These are phyloP conservation scores for Hephaestus fuliginosus DNA, from an alignment of 2,797 vertebrate genomes.

Conservation along the genomic window DNA sequence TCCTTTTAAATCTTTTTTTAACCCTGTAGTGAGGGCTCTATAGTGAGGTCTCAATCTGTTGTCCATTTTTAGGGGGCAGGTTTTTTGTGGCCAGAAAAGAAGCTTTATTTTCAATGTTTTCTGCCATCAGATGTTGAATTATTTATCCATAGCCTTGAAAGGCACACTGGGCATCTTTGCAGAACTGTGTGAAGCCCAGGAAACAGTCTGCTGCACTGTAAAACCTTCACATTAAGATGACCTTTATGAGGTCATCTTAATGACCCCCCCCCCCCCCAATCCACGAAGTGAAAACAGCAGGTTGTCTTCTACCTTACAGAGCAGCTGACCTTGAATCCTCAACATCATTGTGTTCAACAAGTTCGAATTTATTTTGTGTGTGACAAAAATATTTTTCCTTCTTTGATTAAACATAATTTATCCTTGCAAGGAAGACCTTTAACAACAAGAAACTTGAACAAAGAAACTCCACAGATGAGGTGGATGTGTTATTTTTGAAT, in stretches of 20 bases:
- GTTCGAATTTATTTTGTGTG: constrained; percentile 3
- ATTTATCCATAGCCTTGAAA: constrained; percentile 72
- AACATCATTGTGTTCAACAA: background rate
- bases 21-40: too few relatives aligned
- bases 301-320: background rate
- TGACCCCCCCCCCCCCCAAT: background rate
- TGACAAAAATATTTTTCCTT: background rate
- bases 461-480: constrained; percentile 13
- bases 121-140: constrained; percentile 64
- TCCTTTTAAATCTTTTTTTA: background rate
- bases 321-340: constrained; percentile 15
- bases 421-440: constrained; percentile 18
- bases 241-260: too few relatives aligned
- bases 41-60: background rate
- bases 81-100: constrained; percentile 30
- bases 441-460: background rate
- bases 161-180: constrained; percentile 47
- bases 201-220: constrained; percentile 43
- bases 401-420: background rate
- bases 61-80: constrained; percentile 5
- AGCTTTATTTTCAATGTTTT: constrained; percentile 47
- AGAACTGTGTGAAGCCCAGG: constrained; percentile 37
- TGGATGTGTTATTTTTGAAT: constrained; percentile 20
- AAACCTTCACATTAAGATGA: constrained; percentile 56
- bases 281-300: background rate